Base-by-base conservation (phyloP, 2,797 vertebrate species). In the Malacoctenus gilli region DNA sequence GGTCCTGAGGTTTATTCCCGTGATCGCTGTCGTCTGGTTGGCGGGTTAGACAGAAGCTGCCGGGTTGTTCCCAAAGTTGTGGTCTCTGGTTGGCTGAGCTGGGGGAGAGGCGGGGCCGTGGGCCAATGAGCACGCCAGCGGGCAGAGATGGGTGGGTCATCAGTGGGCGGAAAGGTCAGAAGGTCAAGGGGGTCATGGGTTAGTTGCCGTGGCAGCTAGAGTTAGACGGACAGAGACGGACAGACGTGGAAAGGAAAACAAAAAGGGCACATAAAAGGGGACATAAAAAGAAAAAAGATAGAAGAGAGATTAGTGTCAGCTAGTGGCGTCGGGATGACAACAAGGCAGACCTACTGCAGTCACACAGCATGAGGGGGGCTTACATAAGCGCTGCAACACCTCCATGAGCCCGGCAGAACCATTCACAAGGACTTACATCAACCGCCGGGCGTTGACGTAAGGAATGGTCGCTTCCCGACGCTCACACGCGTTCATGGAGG, bases 201-300 rank as follows among this genome's bases (percentile, higher is more conserved):
- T 99, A 99, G 97, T 99, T 97, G 96, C 97, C 95, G 96, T 98
- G 96, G 96, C 95, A 95, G 97, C 96, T 99, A 95, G 95, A 94
- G 96, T 97, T 97, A 97, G 94, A 82, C 89, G 89, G 91, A 90
- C 92, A 92, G 88, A 89, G 83, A 92, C 89, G 87, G 90, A 89
- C 82, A 80, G 84, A 90, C 89, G 85, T 85, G 87, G 84, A 93
- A 93, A 87, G 84, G 80, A 86, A 90, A 88, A 83, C 25, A 28
- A 88, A 87, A 87, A 90, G 83, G 85, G 82, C 77, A 88, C 78
- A 89, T 83, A 88, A 84, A 86, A 87, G 85, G 85, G 93, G 94
- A 95, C 94, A 96, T 94, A 96, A 89, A 96, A 87, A 92, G 89
- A 92, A 92, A 90, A 97, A 96, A 97, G 95, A 97, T 95, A 98